Evolutionary conservation across 2,888 invertebrate genomes (phyloP).

Genomic region (Sericinus montela): DNA sequence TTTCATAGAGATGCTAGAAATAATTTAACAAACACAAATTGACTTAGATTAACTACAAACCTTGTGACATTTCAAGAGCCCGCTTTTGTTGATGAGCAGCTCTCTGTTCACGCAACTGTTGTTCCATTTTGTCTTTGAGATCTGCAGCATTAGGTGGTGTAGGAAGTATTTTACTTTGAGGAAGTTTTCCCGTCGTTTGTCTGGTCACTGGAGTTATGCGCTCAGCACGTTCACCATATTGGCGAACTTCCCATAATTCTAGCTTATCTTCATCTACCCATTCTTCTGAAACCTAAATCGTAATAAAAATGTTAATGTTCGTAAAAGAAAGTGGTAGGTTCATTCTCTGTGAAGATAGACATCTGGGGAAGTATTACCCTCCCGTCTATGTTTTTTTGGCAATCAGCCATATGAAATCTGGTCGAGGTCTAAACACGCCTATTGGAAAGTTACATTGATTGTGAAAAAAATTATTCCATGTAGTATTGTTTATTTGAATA

Average conservation of each 20-base stretch:
- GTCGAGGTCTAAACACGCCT: no score
- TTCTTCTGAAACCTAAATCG: conserved; percentile 86
- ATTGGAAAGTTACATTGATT: no score
- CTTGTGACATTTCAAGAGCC: conserved; percentile 82
- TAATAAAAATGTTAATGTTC: not conserved
- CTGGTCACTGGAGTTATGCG: conserved; percentile 88
- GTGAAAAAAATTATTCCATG: no score
- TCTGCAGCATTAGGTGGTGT: conserved; percentile 83
- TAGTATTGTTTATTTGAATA: no score
- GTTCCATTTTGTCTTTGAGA: conserved; percentile 94
- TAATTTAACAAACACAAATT: no score
- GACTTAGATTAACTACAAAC: conserved; percentile 57
- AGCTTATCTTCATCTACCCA: conserved; percentile 98
- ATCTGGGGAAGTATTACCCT: no score
- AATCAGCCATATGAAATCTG: no score
- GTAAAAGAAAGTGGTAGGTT: not conserved
- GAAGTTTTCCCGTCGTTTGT: conserved; percentile 87
- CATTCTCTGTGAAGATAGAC: no score
- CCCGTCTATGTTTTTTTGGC: no score
- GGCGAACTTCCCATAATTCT: conserved; percentile 97
- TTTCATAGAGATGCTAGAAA: no score
- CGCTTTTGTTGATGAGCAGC: conserved; percentile 94
- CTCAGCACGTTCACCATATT: conserved; percentile 90
- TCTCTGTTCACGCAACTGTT: conserved; percentile 91
- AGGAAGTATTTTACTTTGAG: conserved; percentile 62